Evolutionary conservation across 2,888 invertebrate species (phyloP), one percentile per base, ranked within the genome.

Genomic region (Hirudinaria manillensis): DNA sequence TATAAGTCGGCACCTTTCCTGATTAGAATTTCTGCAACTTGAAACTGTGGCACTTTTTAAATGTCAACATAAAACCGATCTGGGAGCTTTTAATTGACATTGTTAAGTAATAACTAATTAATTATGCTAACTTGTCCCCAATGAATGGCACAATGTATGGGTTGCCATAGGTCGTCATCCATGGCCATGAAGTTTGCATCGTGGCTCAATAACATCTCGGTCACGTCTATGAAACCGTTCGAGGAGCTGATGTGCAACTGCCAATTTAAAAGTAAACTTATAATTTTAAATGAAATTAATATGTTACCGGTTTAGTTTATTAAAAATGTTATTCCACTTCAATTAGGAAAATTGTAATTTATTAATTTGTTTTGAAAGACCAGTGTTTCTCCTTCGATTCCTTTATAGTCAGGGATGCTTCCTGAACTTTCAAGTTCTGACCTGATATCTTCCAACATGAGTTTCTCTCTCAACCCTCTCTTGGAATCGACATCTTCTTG

Each of bases 141-240:
- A 86, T 96, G 97, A 65, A 98, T 97, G 21, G 98, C 97, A 7
- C 97, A 98, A 86, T 99, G 98, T 19, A 96, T 92, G 0, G 98
- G 96, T 83, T 94, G 93, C 98, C 98, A 99, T 84, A 91, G 91
- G 85, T 99, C 98, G 83, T 92, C 91, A 86, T 98, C 98, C 82
- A 91, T 90, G 10, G 92, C 91, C 86, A 95, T 94, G 0, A 94
- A 92, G 61, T 92, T 89, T 24, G 95, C 94, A 65, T 82, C 80
- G 82, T 93, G 91, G 81, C 96, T 93, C 67, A 99, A 86, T 66
- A 99, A 89, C 84, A 93, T 98, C 85, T 97, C 95, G 36, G 95
- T 94, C 27, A 96, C 97, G 79, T 92, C 90, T 76, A 92, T 88
- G 86, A 96, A 99, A 53, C 99, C 99, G 87, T 98, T 97, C 72